A percentile compares a stretch with the other conserved stretches of the same genome.
These are phyloP conservation scores for Amphiprion clarkii DNA, from an alignment of 2,797 vertebrate species.

Conservation along the genomic window DNA sequence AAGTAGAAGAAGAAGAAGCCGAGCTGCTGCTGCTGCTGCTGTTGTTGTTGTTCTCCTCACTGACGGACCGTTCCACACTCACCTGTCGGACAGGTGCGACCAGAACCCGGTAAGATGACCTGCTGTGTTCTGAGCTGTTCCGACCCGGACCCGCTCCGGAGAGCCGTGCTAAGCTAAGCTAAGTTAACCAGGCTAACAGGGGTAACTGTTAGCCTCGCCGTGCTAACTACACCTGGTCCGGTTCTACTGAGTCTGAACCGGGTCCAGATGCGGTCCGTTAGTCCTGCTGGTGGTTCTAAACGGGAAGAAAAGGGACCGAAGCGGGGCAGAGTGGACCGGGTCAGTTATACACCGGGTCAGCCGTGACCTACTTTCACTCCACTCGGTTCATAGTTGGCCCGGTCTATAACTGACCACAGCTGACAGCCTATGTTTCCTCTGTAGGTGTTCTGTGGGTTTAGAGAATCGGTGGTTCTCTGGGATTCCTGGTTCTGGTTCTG, in stretches of 20 bases:
- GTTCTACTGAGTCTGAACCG: not conserved
- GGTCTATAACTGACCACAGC: not conserved
- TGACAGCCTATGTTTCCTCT: too few relatives aligned
- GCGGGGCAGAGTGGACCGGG: not conserved
- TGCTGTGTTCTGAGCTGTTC: not conserved
- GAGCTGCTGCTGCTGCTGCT: not conserved
- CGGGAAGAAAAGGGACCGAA: too few relatives aligned
- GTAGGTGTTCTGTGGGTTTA: too few relatives aligned
- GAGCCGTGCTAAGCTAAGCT: not conserved
- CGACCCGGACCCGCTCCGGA: not conserved
- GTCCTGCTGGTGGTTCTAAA: not conserved
- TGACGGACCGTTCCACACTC: not conserved
- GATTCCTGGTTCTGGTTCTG: too few relatives aligned
- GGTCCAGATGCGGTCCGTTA: not conserved
- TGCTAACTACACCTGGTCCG: not conserved
- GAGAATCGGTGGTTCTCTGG: too few relatives aligned
- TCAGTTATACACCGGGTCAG: not conserved
- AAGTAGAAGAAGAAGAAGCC: not conserved
- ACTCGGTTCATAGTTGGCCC: not conserved
- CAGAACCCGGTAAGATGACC: constrained; percentile 9
- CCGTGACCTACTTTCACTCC: constrained; percentile 33
- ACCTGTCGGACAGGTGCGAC: constrained; percentile 23
- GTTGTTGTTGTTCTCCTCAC: not conserved
- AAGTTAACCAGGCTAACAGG: not conserved
- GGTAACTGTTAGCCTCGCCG: not conserved